Evolutionary conservation across 2,113 vertebrate species (phyloP).

Genomic region (Xerus inauris): DNA sequence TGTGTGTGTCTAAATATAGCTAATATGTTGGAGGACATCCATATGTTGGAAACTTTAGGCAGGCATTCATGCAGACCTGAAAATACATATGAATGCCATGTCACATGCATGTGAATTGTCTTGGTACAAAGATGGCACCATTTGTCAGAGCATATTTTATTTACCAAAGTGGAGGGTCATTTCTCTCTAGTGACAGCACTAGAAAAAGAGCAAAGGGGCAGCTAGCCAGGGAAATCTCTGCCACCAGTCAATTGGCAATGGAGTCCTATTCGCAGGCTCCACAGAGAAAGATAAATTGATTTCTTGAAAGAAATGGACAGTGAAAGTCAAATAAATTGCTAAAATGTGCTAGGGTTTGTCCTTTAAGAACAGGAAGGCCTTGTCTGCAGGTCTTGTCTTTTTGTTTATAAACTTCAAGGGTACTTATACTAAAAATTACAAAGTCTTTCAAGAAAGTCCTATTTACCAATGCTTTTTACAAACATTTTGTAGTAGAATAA

Average conservation of each 20-base stretch:
- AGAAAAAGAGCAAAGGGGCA: conserved; percentile 69
- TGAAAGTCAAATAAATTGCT: conserved; percentile 84
- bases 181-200: conserved; percentile 78
- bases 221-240: conserved; percentile 83
- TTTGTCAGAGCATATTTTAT: conserved; percentile 57
- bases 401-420: conserved; percentile 59
- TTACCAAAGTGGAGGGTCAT: conserved; percentile 52
- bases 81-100: neutral
- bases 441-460: conserved; percentile 43
- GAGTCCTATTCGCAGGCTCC: conserved; percentile 76
- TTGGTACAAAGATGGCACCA: conserved; percentile 11
- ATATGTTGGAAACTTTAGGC: neutral
- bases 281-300: conserved; percentile 86
- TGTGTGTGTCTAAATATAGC: neutral
- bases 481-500: neutral
- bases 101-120: neutral
- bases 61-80: neutral
- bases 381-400: conserved; percentile 53
- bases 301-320: conserved; percentile 80
- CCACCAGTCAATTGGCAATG: conserved; percentile 80
- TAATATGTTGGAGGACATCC: accelerated
- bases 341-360: conserved; percentile 67
- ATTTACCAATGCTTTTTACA: conserved; percentile 42
- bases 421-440: neutral
- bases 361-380: conserved; percentile 64